Evolutionary conservation across 53 echinoderm and acorn worm species (phyloP).

Genomic region (Mesocentrotus franciscanus): DNA sequence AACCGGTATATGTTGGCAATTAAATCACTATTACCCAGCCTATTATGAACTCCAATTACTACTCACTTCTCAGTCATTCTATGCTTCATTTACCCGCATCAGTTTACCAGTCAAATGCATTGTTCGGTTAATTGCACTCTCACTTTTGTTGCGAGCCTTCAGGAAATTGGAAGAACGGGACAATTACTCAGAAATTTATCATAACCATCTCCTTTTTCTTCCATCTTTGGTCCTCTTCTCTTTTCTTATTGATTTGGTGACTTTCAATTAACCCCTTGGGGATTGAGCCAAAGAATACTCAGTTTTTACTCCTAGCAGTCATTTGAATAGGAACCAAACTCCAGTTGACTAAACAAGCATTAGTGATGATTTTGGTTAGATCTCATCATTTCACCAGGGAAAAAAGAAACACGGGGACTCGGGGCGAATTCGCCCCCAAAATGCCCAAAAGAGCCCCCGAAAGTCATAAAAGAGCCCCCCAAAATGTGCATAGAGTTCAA

Average conservation of each 20-base stretch:
- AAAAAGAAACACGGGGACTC: too few relatives aligned
- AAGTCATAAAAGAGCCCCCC: too few relatives aligned
- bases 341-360: background rate
- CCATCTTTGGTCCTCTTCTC: background rate
- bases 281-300: background rate
- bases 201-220: background rate
- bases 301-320: background rate
- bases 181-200: conserved; percentile 41
- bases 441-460: too few relatives aligned
- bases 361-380: too few relatives aligned
- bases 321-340: background rate
- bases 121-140: conserved; percentile 48
- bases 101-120: background rate
- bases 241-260: background rate
- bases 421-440: too few relatives aligned
- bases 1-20: conserved; percentile 2
- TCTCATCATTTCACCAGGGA: too few relatives aligned
- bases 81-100: conserved; percentile 28
- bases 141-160: background rate
- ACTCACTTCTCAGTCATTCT: background rate
- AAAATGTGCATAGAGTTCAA: too few relatives aligned
- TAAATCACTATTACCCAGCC: conserved; percentile 39
- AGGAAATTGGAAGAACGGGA: conserved; percentile 26
- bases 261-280: background rate
- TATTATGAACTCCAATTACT: conserved; percentile 35